A percentile compares a stretch with the other conserved stretches of the same genome.
Conservation (phyloP, 2,113 vertebrate genomes). For the Columba janthina region DNA sequence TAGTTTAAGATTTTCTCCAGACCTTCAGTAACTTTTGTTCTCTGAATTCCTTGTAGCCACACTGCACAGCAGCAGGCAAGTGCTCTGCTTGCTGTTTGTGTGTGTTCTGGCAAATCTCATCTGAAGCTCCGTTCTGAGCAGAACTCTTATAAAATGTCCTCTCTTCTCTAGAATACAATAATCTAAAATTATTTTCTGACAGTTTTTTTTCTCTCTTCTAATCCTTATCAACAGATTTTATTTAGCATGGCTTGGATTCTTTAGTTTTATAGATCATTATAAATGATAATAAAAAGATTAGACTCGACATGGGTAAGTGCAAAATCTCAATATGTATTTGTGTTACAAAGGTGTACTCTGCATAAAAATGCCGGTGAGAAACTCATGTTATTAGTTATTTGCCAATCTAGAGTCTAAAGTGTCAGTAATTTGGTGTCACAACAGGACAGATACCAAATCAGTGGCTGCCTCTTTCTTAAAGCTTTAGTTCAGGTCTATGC, state of each 20-base stretch:
- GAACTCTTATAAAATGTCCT: background rate
- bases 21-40: background rate
- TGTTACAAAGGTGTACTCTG: background rate
- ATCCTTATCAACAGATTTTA: background rate
- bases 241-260: background rate
- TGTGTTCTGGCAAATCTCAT: background rate
- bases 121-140: background rate
- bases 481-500: background rate
- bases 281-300: background rate
- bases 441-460: background rate
- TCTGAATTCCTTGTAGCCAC: background rate
- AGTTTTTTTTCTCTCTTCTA: background rate
- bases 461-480: background rate
- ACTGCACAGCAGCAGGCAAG: background rate
- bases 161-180: background rate
- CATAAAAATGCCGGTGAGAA: background rate
- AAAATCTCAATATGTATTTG: background rate
- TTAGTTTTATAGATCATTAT: background rate
- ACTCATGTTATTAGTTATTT: background rate
- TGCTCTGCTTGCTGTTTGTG: background rate
- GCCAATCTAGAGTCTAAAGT: background rate
- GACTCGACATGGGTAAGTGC: accelerated
- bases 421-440: background rate
- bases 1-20: background rate
- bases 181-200: background rate